Conservation (phyloP, 2,797 vertebrate species). For the Rhabdomys pumilio region DNA sequence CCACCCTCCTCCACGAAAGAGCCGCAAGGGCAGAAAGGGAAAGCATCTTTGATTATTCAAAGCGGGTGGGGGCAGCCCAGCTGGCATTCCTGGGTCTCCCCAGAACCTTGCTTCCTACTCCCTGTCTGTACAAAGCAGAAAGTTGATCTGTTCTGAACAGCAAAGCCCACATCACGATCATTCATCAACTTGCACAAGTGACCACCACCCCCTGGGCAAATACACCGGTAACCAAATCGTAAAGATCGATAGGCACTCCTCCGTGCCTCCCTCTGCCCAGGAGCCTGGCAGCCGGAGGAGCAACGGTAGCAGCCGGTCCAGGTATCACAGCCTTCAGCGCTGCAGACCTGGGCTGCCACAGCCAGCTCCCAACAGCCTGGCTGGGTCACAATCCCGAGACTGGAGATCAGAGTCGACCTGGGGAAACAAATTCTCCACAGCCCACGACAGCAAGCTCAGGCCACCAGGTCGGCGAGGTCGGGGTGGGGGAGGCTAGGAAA, state of each 20-base stretch:
- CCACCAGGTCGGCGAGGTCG: conserved; percentile 85
- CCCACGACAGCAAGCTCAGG: conserved; percentile 84
- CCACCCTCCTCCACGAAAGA: not conserved
- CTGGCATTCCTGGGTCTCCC: conserved; percentile 79
- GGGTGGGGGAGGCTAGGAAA: conserved; percentile 85
- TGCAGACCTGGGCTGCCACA: conserved; percentile 80
- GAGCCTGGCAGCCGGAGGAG: conserved; percentile 59
- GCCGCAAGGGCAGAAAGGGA: conserved; percentile 35
- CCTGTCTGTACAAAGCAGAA: conserved; percentile 82
- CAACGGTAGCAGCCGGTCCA: conserved; percentile 87
- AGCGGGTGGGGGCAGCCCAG: conserved; percentile 76
- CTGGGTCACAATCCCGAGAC: conserved; percentile 80
- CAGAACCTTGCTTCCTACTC: conserved; percentile 65
- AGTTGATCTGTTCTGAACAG: conserved; percentile 87
- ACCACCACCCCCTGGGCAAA: conserved; percentile 78
- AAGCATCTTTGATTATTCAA: conserved; percentile 81
- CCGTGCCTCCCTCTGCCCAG: conserved; percentile 71
- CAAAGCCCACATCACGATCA: conserved; percentile 78
- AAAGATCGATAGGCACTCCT: conserved; percentile 61
- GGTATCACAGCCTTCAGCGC: conserved; percentile 89
- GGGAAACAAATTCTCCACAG: conserved; percentile 75
- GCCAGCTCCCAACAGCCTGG: conserved; percentile 71
- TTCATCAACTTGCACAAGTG: conserved; percentile 86
- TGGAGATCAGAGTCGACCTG: conserved; percentile 72
- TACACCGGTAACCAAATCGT: conserved; percentile 81